These are phyloP conservation scores for Columba janthina DNA, from an alignment of 2,113 vertebrate species.

Conservation along the genomic window DNA sequence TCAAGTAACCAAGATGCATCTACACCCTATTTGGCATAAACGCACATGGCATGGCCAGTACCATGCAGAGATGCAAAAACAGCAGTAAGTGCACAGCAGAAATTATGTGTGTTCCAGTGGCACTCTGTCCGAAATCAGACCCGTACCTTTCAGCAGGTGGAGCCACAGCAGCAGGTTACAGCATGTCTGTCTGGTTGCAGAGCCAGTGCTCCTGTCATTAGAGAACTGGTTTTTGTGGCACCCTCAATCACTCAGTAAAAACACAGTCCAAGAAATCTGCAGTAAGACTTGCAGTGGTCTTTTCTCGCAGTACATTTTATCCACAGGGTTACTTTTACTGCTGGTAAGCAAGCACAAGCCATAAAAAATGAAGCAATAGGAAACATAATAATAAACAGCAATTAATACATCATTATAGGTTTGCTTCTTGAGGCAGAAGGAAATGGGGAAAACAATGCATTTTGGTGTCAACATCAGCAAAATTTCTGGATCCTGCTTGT, in stretches of 20 bases:
- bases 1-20: too few species aligned
- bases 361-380: background rate
- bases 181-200: background rate
- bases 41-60: background rate
- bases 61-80: background rate
- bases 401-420: conserved; percentile 61
- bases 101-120: background rate
- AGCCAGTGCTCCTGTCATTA: background rate
- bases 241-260: background rate
- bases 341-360: background rate
- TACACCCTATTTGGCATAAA: too few species aligned
- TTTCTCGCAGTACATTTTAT: background rate
- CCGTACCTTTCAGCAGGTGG: conserved; percentile 56
- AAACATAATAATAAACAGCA: conserved; percentile 47
- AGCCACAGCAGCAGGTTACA: conserved; percentile 64
- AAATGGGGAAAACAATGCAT: conserved; percentile 34
- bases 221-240: background rate
- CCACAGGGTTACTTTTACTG: background rate
- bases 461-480: conserved; percentile 61
- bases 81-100: background rate
- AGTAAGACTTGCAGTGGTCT: background rate
- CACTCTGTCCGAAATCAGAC: background rate
- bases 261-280: background rate
- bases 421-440: conserved; percentile 30
- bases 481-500: conserved; percentile 41